Evolutionary conservation across 2,888 invertebrate genomes (phyloP), one percentile per base, ranked within the genome.

Genomic region (Exephanes ischioxanthus): DNA sequence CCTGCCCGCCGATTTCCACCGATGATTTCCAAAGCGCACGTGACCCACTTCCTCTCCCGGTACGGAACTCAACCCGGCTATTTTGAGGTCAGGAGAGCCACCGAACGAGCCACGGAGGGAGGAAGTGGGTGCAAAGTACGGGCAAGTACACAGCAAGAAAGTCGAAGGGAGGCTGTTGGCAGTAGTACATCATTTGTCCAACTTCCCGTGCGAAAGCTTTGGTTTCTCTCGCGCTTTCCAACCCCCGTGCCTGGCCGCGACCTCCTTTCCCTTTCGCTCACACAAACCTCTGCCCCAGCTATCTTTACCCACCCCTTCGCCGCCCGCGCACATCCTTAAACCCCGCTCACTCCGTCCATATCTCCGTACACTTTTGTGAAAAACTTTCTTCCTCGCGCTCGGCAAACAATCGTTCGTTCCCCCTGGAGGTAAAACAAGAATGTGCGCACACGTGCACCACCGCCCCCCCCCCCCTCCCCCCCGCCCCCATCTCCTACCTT

Each of bases 1-100:
- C 48, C 30, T 76, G 33, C 26, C 26, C 51, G 51, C 51, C 14
- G 48, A 63, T 37, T 26, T 45, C 37, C 66, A 22, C 66, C 66
- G 76, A 76, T 37, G 75, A 76, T 76, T 76, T 76, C 51, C 66
- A 30, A 33, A 66, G 66, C 48, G 66, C 66, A 22, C 37, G 66
- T 76, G 76, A 76, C 76, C 76, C 37, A 76, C 66, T 51, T 76
- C 33, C 19, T 6, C 63, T 16, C 33, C n/a, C 48, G 9, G 26
- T 19, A n/a, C 33, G 9, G 37, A 3, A 51, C 51, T 33, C 63
- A 30, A 51, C 33, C 51, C 22, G 6, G 48, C 76, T 37, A 66
- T 76, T 51, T 76, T 63, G 66, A 53, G 63, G 66, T 66, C 66
- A 48, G 63, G 51, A 66, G 76, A 19, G 63, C 33, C 61, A 30